phyloP scores from a whole-genome alignment of 2,888 invertebrate genomes.

The Aporophyla nigra region DNA sequence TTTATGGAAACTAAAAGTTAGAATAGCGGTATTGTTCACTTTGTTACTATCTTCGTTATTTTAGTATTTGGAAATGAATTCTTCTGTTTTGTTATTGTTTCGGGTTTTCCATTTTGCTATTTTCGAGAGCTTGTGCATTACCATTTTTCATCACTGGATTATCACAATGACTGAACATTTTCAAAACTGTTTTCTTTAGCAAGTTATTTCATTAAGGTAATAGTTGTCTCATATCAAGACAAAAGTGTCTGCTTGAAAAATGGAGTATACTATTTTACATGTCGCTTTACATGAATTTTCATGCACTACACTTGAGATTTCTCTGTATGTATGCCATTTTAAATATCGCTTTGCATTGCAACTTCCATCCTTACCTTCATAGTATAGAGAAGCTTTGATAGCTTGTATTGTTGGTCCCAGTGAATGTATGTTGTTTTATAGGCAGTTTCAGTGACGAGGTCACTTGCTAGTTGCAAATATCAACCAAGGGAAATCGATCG shows the following conservation, averaged over 20 bases:
- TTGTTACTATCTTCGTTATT: conserved; percentile 39
- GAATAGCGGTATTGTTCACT: conserved; percentile 33
- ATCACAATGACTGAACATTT: neutral
- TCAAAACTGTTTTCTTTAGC: neutral
- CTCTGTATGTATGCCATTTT: neutral
- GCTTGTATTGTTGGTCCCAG: neutral
- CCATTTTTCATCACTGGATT: neutral
- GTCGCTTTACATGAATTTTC: neutral
- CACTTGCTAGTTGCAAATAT: conserved; percentile 8
- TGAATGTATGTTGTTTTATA: neutral
- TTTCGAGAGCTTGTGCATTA: neutral
- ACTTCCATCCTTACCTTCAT: neutral
- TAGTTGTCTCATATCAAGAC: too few species aligned
- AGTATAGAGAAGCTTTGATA: neutral
- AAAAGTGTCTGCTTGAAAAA: neutral
- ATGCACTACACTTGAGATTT: neutral
- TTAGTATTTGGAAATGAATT: conserved; percentile 24
- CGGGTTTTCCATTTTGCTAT: neutral
- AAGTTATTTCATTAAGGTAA: too few species aligned
- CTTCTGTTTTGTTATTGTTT: conserved; percentile 22
- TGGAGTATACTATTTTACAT: neutral
- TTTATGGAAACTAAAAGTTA: conserved; percentile 55
- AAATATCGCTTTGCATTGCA: neutral
- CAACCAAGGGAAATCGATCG: neutral
- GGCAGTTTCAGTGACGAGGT: conserved; percentile 1